These are phyloP conservation scores for Hepsetus odoe DNA, from an alignment of 2,113 vertebrate genomes.

Conservation along the genomic window DNA sequence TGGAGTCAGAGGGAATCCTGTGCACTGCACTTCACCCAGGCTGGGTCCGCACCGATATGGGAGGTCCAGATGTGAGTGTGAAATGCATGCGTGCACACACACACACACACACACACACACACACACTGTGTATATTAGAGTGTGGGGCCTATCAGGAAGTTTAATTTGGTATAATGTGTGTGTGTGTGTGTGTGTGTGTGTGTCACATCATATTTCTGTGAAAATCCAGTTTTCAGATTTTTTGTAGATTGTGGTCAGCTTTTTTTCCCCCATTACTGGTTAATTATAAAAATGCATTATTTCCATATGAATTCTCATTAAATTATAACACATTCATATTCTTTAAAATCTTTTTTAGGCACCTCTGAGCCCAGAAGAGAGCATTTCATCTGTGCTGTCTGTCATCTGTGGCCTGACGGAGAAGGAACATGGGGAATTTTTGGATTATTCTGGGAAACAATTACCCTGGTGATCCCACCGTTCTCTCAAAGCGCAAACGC, in stretches of 20 bases:
- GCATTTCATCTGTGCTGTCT: conserved; percentile 55
- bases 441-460: conserved; percentile 54
- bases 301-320: too few relatives aligned
- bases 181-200: too few relatives aligned
- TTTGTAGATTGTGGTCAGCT: too few relatives aligned
- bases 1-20: conserved; percentile 72
- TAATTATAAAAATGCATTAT: too few relatives aligned
- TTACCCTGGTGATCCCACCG: conserved; percentile 58
- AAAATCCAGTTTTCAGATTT: too few relatives aligned
- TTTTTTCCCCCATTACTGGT: too few relatives aligned
- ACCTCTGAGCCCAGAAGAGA: conserved; percentile 54
- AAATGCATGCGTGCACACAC: too few relatives aligned
- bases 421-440: conserved; percentile 59
- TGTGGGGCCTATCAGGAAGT: too few relatives aligned
- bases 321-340: background rate
- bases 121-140: too few relatives aligned
- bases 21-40: conserved; percentile 73
- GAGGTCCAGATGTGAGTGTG: conserved; percentile 67
- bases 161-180: too few relatives aligned
- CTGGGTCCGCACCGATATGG: conserved; percentile 78
- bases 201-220: too few relatives aligned
- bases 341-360: conserved; percentile 37
- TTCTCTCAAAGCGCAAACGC: background rate
- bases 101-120: background rate
- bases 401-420: conserved; percentile 55